phyloP scores from a whole-genome alignment of 2,113 vertebrate genomes.

The Talpa occidentalis region DNA sequence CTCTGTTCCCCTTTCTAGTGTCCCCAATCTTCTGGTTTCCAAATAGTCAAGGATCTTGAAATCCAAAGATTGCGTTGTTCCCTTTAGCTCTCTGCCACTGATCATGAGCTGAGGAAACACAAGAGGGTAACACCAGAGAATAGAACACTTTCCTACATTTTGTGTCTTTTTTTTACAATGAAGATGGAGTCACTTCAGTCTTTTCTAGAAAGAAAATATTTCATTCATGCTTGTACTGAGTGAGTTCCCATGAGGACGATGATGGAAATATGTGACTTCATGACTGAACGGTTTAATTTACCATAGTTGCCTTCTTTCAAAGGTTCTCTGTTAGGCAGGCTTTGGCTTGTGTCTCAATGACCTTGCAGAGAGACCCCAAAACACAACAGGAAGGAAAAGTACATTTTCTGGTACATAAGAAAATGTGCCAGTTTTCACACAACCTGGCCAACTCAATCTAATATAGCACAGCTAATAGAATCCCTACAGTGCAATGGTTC shows the following conservation, averaged over 20 bases:
- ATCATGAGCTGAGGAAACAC: neutral
- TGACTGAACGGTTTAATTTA: neutral
- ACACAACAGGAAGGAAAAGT: conserved; percentile 12
- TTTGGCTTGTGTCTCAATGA: neutral
- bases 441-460: neutral
- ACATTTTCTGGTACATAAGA: neutral
- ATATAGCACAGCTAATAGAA: neutral
- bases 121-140: neutral
- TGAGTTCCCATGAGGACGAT: neutral
- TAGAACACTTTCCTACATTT: neutral
- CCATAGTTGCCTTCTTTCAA: neutral
- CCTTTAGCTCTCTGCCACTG: neutral
- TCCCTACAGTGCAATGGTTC: neutral
- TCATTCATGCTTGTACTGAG: neutral
- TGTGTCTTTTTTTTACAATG: neutral
- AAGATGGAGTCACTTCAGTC: neutral
- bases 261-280: neutral
- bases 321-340: neutral
- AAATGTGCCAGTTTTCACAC: neutral
- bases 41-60: neutral
- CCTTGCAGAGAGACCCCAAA: neutral
- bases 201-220: neutral
- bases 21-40: neutral
- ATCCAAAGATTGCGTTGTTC: accelerated
- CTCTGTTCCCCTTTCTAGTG: neutral